These are phyloP conservation scores for Bradypodion pumilum DNA, from an alignment of 2,797 vertebrate species.

Conservation along the genomic window DNA sequence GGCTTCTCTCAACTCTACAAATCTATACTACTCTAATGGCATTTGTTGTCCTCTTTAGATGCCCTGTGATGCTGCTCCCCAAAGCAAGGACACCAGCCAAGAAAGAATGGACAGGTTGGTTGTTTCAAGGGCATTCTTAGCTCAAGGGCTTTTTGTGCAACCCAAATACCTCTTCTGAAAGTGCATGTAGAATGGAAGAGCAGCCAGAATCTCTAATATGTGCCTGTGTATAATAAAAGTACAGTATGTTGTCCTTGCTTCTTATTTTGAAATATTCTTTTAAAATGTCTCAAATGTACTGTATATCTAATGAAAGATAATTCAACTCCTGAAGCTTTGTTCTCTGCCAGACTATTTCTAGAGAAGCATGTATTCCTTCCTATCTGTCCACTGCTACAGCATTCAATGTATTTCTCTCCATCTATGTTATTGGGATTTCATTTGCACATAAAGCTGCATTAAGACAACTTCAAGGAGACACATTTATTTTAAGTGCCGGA, in stretches of 20 bases:
- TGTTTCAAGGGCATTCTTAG: neutral
- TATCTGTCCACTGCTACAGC: neutral
- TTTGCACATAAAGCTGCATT: conserved; percentile 1
- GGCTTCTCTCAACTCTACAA: neutral
- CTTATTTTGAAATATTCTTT: neutral
- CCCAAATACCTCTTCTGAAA: neutral
- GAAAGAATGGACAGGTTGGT: neutral
- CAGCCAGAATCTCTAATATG: neutral
- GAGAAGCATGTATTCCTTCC: neutral
- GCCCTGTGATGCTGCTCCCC: neutral
- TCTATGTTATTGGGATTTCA: neutral
- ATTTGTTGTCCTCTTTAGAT: neutral
- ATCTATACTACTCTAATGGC: neutral
- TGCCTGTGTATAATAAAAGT: too few relatives aligned
- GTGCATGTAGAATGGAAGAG: neutral
- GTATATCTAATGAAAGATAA: too few relatives aligned
- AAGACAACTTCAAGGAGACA: neutral
- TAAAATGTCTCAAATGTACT: neutral
- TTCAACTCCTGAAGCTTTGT: neutral
- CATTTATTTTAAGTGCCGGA: conserved; percentile 30
- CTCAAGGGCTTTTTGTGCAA: neutral
- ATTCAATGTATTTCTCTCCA: neutral
- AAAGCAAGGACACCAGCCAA: neutral
- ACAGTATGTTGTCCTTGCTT: neutral
- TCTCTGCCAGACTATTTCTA: neutral